These are phyloP conservation scores for Drosophila multiciliata DNA, from an alignment of 2,888 invertebrate species.

Conservation along the genomic window DNA sequence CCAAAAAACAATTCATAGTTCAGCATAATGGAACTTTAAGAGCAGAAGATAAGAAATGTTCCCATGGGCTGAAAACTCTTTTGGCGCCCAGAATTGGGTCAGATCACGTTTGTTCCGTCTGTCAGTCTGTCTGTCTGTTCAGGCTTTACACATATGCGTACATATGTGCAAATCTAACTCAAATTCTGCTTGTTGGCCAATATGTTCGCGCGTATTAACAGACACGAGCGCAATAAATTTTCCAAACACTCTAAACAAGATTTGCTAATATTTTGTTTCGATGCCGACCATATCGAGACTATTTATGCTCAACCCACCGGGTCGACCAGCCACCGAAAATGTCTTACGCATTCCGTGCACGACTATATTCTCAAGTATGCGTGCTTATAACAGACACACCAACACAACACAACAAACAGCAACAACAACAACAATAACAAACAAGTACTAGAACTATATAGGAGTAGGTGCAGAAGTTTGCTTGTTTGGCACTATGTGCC, in stretches of 20 bases:
- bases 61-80: slow-evolving; percentile 6
- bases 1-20: background rate
- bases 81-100: slow-evolving; percentile 13
- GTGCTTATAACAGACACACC: slow-evolving; percentile 53
- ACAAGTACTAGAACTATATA: slow-evolving; percentile 6
- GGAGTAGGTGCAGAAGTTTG: slow-evolving; percentile 52
- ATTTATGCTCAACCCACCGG: slow-evolving; percentile 36
- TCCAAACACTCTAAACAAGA: slow-evolving; percentile 63
- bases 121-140: background rate
- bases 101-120: slow-evolving; percentile 11
- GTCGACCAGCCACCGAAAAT: slow-evolving; percentile 42
- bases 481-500: slow-evolving; percentile 34
- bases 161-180: slow-evolving; percentile 29
- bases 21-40: slow-evolving; percentile 11
- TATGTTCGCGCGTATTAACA: slow-evolving; percentile 64
- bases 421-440: slow-evolving; percentile 10
- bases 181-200: slow-evolving; percentile 52
- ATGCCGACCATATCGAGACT: slow-evolving; percentile 37
- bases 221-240: slow-evolving; percentile 64
- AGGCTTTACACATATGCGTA: slow-evolving; percentile 3
- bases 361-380: slow-evolving; percentile 68
- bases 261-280: slow-evolving; percentile 67
- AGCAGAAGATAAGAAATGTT: slow-evolving; percentile 10
- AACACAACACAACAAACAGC: slow-evolving; percentile 21
- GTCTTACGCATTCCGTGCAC: slow-evolving; percentile 62